Base-by-base conservation (phyloP, 2,797 vertebrate species). In the Heteromormyrus szaboi region DNA sequence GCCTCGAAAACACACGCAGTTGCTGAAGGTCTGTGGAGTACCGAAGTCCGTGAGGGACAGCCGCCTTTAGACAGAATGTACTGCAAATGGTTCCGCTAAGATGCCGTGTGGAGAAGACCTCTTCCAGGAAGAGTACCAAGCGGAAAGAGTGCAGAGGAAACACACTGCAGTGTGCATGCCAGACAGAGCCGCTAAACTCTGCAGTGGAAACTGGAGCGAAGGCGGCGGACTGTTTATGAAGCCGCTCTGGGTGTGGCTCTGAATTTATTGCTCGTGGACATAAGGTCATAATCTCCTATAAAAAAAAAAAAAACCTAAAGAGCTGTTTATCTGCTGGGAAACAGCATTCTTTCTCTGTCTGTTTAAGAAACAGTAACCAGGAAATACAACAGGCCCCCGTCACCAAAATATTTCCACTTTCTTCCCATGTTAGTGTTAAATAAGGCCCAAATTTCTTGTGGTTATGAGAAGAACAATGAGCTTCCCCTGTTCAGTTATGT, bases 241-340 rank as follows among this genome's bases (percentile, higher is more conserved):
- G 86, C 76, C 65, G 87, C 93, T 91, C 91, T 94, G 95, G 95
- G 95, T 94, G 95, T 95, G 95, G 93, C 95, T 92, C 88, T 90
- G 92, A 90, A 93, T 94, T 90, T 92, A 94, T 93, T 93, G 93
- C 12, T 8, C 91, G 91, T 92, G 92, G 92, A 91, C 89, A 37
- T 37, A 91, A 92, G 89, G 46, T 50, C 92, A 91, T 90, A 83
- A 56, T 59, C 89, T 62, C 44, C 29, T 50, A 33, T 2, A 3
- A 37, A 37, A 46, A 46, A 88, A 59, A 46, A 56, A 68, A 72
- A 37, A 37, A 22, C n/a, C 65, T 37, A 51, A 84, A 48, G 65
- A 72, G 51, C 44, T 48, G 81, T 84, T 84, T 51, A 56, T 59
- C 85, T 53, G 22, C 33, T 59, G 22, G 7, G 17, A 44, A 37